Evolutionary conservation across 2,888 invertebrate species (phyloP), one percentile per base, ranked within the genome.

Genomic region (Lochmaea crataegi): DNA sequence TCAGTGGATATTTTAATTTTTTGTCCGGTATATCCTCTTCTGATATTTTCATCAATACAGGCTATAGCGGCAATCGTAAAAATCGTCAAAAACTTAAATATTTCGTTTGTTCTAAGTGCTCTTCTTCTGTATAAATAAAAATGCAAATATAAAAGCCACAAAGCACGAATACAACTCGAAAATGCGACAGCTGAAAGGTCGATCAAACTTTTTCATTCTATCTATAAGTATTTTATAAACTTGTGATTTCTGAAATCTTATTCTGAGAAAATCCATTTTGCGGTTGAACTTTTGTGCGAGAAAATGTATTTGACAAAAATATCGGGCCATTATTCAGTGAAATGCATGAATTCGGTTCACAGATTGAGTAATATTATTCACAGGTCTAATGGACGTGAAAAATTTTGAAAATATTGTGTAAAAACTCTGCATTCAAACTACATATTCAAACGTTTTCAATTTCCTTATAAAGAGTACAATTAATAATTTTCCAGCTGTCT

Each of bases 111-210:
- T 53, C 57, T 16, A 73, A 48, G 65, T 69, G 69, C 69, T 65
- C 26, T 73, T 61, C 65, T 61, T 53, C 38, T 32, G 18, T 65
- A 38, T 22, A 38, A 69, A 73, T 69, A 65, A 69, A 73, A 73
- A 73, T 73, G 73, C 58, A 73, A 65, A 73, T 68, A 38, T 45
- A 63, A 65, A 68, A 56, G 65, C 60, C 64, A 7, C 64, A 22
- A 58, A 16, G 68, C 26, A 68, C 58, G 53, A 65, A 65, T 73
- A 56, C 42, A 61, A 60, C 60, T 38, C 41, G 66, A 61, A 71
- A 71, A 71, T 53, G 66, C 61, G 71, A 66, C 66, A 61, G 53
- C 65, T 71, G 71, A 71, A 71, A 66, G 71, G 61, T 71, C 66
- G 71, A 65, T 67, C 71, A 66, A 71, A 71, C 71, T 71, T 67